phyloP scores from a whole-genome alignment of 2,888 invertebrate genomes.

The Tinea semifulvella region DNA sequence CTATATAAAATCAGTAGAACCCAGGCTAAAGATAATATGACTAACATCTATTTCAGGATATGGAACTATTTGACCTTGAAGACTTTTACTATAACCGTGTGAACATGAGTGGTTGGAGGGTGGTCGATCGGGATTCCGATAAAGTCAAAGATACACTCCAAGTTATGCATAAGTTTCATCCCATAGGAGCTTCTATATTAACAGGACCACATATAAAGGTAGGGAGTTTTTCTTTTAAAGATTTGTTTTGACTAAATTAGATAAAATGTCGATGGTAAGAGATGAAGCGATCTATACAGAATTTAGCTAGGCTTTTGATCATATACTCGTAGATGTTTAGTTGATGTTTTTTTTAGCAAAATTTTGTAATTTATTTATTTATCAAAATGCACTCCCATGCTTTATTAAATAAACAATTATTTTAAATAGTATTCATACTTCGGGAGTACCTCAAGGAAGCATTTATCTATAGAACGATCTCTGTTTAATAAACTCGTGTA shows the following conservation, averaged over 20 bases:
- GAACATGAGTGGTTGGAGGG: constrained; percentile 93
- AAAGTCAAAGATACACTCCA: constrained; percentile 78
- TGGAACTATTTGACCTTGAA: constrained; percentile 87
- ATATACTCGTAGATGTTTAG: too few relatives aligned
- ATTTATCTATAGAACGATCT: too few relatives aligned
- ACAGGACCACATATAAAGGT: constrained; percentile 67
- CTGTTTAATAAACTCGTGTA: too few relatives aligned
- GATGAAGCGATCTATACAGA: too few relatives aligned
- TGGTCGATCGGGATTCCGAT: constrained; percentile 83
- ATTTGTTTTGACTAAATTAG: not conserved
- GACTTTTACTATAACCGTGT: constrained; percentile 94
- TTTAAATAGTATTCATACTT: too few relatives aligned
- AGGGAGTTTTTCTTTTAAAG: not conserved
- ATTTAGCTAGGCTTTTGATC: too few relatives aligned
- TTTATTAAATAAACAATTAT: too few relatives aligned
- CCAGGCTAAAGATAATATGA: not conserved
- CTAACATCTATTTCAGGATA: constrained; percentile 67
- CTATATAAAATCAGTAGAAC: not conserved
- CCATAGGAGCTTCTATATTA: constrained; percentile 80
- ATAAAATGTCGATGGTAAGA: too few relatives aligned
- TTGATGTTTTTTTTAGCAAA: too few relatives aligned
- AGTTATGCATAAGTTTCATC: constrained; percentile 90
- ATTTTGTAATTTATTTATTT: too few relatives aligned
- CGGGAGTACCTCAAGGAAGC: too few relatives aligned
- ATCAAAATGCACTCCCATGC: too few relatives aligned